Base-by-base conservation (phyloP, 92 coral and sea anemone species). In the Hydrozoanthus gracilis region DNA sequence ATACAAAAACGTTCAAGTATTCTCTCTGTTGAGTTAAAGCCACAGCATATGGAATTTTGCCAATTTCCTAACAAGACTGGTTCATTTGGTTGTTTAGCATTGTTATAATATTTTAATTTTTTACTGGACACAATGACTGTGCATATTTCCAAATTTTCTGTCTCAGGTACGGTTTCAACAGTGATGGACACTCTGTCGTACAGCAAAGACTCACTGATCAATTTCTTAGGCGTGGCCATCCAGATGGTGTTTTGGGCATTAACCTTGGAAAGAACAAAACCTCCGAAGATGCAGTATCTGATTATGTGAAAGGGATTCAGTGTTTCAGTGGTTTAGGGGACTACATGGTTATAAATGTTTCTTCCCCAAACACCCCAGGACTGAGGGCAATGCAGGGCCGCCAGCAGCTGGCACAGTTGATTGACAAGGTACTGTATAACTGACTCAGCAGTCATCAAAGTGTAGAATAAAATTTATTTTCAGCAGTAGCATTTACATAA, bases 311-410 rank as follows among this genome's bases (percentile, higher is more conserved):
- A 54, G 99, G 99, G 44, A 92, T 97, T 4, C 83, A 86, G 86
- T 82, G 93, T 54, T 97, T 97, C 68, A 92, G 95, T 84, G 89
- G 91, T 20, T 68, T 89, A 78, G 98, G 91, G 4, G 97, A 97
- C 83, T 97, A 97, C 80, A 83, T 97, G 58, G 96, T 94, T 8
- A 89, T 97, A 73, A 97, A 97, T 84, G 91, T 97, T 62, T 97
- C 99, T 0, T 97, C 98, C 3, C 99, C 99, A 4, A 97, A 97
- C 56, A 97, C 99, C 3, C 97, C 98, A n/a, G 99, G 99, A 15
- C 82, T 97, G 48, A 91, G 99, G 78, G 91, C 95, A 20, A 90
- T 97, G 77, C 99, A 97, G 78, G 98, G 99, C 3, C 90, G 92
- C 83, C 94, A 90, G 16, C 89, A 95, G 84, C 91, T 97, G 54